A percentile compares a stretch with the other conserved stretches of the same genome.
Evolutionary conservation across 2,888 invertebrate species (phyloP).

Genomic region (Mylabris sibirica): DNA sequence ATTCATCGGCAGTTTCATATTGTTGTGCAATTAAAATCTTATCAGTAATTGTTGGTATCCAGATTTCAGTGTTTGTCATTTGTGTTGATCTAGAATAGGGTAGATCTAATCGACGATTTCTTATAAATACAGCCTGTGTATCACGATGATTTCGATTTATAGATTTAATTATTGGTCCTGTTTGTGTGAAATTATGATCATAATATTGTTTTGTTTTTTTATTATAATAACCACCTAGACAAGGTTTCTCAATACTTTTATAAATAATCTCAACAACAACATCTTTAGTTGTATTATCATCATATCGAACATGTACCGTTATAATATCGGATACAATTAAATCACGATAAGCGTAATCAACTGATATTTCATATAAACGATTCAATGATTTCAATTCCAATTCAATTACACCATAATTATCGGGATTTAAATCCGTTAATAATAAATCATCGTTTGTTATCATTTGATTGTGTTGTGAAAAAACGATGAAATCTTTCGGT

Average conservation of each 20-base stretch:
- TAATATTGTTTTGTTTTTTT: constrained; percentile 74
- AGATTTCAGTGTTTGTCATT: constrained; percentile 66
- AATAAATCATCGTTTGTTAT: constrained; percentile 45
- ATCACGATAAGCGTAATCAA: constrained; percentile 52
- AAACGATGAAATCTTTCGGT: constrained; percentile 61
- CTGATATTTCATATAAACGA: constrained; percentile 47
- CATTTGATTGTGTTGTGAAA: constrained; percentile 63
- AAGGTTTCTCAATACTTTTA: constrained; percentile 74
- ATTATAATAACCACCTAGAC: constrained; percentile 82
- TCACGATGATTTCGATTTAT: constrained; percentile 67
- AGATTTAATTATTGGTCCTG: constrained; percentile 63
- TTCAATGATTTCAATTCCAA: constrained; percentile 43
- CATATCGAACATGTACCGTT: constrained; percentile 63
- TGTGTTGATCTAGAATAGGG: constrained; percentile 68
- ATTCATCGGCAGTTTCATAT: constrained; percentile 73
- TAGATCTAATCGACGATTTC: constrained; percentile 66
- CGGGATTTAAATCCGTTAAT: constrained; percentile 38
- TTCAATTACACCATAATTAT: constrained; percentile 40
- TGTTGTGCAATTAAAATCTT: constrained; percentile 67
- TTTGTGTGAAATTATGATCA: constrained; percentile 85
- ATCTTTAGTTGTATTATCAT: constrained; percentile 55
- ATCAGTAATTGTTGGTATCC: constrained; percentile 71
- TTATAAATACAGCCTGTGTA: constrained; percentile 69
- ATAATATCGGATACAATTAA: constrained; percentile 64
- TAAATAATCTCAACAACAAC: constrained; percentile 69